Conservation (phyloP, 2,797 vertebrate species). For the Oryzias dopingdopingensis region DNA sequence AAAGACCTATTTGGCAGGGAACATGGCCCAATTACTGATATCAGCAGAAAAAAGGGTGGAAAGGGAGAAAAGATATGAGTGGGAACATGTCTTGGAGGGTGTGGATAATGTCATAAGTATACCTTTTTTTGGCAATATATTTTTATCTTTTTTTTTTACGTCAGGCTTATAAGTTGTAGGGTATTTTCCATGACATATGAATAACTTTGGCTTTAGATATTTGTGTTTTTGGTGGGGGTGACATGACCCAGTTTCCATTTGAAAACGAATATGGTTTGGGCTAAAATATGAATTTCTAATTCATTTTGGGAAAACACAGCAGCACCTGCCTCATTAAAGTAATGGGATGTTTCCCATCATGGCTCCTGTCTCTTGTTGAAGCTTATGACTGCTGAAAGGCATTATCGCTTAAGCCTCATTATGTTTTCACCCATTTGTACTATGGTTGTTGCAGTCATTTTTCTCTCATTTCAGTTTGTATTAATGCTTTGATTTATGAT, state of each 20-base stretch:
- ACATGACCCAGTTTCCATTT: not conserved
- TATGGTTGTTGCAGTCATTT: too few relatives aligned
- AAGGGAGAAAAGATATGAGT: not conserved
- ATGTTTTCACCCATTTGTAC: not conserved
- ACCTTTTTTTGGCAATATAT: not conserved
- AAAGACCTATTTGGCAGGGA: conserved; percentile 59
- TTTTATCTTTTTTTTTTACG: too few relatives aligned
- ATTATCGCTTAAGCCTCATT: not conserved
- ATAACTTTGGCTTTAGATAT: too few relatives aligned
- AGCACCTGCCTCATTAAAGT: conserved; percentile 1
- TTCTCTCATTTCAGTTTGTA: too few relatives aligned
- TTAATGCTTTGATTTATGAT: too few relatives aligned
- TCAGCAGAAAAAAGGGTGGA: conserved; percentile 13
- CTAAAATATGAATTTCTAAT: not conserved
- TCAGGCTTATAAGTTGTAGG: too few relatives aligned
- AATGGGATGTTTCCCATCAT: not conserved
- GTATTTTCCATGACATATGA: too few relatives aligned
- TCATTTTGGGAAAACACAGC: not conserved
- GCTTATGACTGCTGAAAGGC: not conserved
- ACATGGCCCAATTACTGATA: conserved; percentile 34
- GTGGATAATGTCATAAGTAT: not conserved
- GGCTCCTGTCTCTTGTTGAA: not conserved
- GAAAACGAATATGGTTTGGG: not conserved
- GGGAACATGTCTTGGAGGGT: not conserved
- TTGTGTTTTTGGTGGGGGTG: too few relatives aligned